Conservation (phyloP, 2,797 vertebrate species). For the Sarcophilus harrisii region DNA sequence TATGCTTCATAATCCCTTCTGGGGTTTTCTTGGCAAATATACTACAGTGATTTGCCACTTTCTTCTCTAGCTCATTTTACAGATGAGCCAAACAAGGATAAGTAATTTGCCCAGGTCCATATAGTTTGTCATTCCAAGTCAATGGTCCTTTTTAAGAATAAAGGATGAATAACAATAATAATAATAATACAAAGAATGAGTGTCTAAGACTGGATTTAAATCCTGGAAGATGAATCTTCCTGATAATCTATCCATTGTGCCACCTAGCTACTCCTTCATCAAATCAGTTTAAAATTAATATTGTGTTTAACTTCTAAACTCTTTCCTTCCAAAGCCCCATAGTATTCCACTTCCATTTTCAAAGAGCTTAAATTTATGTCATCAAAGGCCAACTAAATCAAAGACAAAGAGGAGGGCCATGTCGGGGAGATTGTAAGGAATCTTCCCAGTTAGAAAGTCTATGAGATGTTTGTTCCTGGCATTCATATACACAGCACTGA, state of each 20-base stretch:
- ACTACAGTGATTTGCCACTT: background rate
- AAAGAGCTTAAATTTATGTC: slow-evolving; percentile 54
- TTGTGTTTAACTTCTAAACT: slow-evolving; percentile 42
- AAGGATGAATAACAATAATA: background rate
- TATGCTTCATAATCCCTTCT: background rate
- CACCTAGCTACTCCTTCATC: slow-evolving; percentile 5
- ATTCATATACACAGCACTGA: slow-evolving; percentile 21
- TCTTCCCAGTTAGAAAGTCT: background rate
- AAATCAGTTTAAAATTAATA: slow-evolving; percentile 38
- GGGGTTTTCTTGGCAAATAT: background rate
- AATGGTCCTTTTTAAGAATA: background rate
- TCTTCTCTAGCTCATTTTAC: background rate
- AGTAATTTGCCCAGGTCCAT: background rate
- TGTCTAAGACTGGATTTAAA: background rate
- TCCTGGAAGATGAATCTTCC: background rate
- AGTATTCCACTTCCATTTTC: slow-evolving; percentile 53
- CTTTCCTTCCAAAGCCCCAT: slow-evolving; percentile 36
- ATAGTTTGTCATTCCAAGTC: background rate
- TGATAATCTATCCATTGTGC: background rate
- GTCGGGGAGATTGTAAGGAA: background rate
- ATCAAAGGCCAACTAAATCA: slow-evolving; percentile 49
- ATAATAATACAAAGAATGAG: background rate
- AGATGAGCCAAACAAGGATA: background rate
- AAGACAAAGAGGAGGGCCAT: background rate
- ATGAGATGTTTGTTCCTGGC: slow-evolving; percentile 9